Evolutionary conservation across 2,113 vertebrate genomes (phyloP), one percentile per base, ranked within the genome.

Genomic region (Vulpes ferrilata): DNA sequence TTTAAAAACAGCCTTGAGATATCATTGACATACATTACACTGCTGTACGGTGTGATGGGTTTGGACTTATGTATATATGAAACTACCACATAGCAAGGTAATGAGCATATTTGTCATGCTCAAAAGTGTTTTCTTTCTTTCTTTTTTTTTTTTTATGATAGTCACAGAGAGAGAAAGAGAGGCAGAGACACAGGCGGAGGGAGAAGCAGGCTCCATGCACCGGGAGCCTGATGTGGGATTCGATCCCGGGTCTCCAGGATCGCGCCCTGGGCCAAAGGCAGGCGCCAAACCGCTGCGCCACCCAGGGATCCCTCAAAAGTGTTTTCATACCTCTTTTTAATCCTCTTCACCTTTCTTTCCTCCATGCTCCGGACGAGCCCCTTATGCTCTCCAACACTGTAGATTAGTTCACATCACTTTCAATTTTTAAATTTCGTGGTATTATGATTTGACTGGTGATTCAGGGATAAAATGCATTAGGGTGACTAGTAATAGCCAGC

Each of bases 91-190:
- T 25, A 35, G 57, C 53, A 35, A 69, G 19, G 30, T 55, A 23
- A 11, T 7, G n/a, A 11, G 6, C 20, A 5, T 8, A 2, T 8
- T 20, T 10, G 0, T 62, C 65, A 55, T 4, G 3, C 53, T 3
- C 57, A 19, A 12, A 78, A 25, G 59, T 64, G 81, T 85, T 20
- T 64, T 85, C 57, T n/a, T n/a, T n/a, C n/a, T n/a, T n/a, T n/a
- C n/a, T n/a, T n/a, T n/a, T n/a, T n/a, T n/a, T n/a, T n/a, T n/a
- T n/a, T n/a, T n/a, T n/a, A n/a, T n/a, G n/a, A n/a, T n/a, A n/a
- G n/a, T n/a, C n/a, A n/a, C n/a, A n/a, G n/a, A n/a, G n/a, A n/a
- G n/a, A n/a, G n/a, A n/a, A n/a, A n/a, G n/a, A n/a, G n/a, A n/a
- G n/a, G n/a, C n/a, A n/a, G n/a, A n/a, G n/a, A n/a, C n/a, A n/a